These are phyloP conservation scores for Centroberyx gerrardi DNA, from an alignment of 2,797 vertebrate species.

Conservation along the genomic window DNA sequence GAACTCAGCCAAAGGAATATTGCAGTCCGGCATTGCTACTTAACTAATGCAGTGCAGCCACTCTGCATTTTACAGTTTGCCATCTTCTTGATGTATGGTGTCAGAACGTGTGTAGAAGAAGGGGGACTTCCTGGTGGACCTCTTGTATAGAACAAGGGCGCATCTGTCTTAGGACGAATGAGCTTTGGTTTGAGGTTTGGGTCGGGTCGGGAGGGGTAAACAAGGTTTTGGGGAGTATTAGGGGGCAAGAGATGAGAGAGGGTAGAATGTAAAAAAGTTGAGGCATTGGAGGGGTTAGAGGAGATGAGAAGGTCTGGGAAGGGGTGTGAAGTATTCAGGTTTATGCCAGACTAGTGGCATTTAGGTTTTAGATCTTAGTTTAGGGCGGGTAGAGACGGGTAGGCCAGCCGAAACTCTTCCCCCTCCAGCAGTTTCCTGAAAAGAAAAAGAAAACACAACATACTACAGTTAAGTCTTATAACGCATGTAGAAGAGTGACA, in stretches of 20 bases:
- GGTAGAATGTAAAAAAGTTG: not conserved
- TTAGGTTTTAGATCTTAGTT: conserved; percentile 59
- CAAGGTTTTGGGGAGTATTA: not conserved
- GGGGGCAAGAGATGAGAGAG: not conserved
- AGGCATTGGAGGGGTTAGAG: not conserved
- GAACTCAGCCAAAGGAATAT: conserved; percentile 71
- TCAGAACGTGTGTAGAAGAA: conserved; percentile 89
- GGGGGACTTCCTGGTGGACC: conserved; percentile 88
- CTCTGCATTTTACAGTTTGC: conserved; percentile 59
- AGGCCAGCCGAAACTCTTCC: conserved; percentile 86
- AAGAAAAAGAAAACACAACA: conserved; percentile 33
- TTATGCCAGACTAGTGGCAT: conserved; percentile 48
- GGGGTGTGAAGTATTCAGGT: conserved; percentile 42
- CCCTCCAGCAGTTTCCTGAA: conserved; percentile 89
- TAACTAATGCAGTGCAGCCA: conserved; percentile 80
- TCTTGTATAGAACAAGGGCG: conserved; percentile 89
- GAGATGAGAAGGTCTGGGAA: conserved; percentile 8
- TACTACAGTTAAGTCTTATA: not conserved
- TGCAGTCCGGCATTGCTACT: conserved; percentile 60
- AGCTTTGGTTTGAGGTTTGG: conserved; percentile 58
- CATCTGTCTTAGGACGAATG: conserved; percentile 82
- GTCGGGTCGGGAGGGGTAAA: conserved; percentile 25
- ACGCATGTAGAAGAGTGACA: too few relatives aligned
- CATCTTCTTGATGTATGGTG: conserved; percentile 67
- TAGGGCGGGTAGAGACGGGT: conserved; percentile 68